A percentile compares a stretch with the other conserved stretches of the same genome.
These are phyloP conservation scores for Bettongia penicillata DNA, from an alignment of 2,113 vertebrate species.

Conservation along the genomic window DNA sequence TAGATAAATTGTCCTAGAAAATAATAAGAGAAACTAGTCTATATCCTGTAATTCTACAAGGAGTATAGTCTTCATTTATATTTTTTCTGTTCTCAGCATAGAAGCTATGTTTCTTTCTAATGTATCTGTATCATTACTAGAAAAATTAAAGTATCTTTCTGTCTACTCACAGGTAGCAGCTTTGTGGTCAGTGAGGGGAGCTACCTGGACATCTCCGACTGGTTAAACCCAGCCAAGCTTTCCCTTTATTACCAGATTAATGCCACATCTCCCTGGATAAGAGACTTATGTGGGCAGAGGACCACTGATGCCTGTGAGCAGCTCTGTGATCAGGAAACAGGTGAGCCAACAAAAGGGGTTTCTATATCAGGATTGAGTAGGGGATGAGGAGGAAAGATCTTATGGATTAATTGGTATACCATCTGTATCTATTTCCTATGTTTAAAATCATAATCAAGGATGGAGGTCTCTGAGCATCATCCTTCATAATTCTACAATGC, in stretches of 20 bases:
- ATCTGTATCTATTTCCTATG: neutral
- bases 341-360: slow-evolving; percentile 80
- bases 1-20: neutral
- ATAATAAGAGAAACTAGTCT: neutral
- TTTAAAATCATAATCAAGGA: neutral
- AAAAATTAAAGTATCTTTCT: slow-evolving; percentile 65
- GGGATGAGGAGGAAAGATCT: rapidly evolving
- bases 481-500: neutral
- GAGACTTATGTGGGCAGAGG: slow-evolving; percentile 96
- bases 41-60: neutral
- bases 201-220: slow-evolving; percentile 97
- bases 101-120: neutral
- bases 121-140: rapidly evolving
- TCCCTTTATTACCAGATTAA: slow-evolving; percentile 98
- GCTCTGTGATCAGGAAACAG: slow-evolving; percentile 95
- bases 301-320: slow-evolving; percentile 97
- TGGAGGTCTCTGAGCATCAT: neutral
- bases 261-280: slow-evolving; percentile 94
- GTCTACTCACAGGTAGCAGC: slow-evolving; percentile 90
- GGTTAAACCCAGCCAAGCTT: slow-evolving; percentile 97
- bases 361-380: neutral
- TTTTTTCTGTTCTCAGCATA: neutral
- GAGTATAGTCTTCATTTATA: neutral
- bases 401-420: neutral
- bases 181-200: slow-evolving; percentile 98